These are phyloP conservation scores for Euthynnus affinis DNA, from an alignment of 2,797 vertebrate genomes.

Conservation along the genomic window DNA sequence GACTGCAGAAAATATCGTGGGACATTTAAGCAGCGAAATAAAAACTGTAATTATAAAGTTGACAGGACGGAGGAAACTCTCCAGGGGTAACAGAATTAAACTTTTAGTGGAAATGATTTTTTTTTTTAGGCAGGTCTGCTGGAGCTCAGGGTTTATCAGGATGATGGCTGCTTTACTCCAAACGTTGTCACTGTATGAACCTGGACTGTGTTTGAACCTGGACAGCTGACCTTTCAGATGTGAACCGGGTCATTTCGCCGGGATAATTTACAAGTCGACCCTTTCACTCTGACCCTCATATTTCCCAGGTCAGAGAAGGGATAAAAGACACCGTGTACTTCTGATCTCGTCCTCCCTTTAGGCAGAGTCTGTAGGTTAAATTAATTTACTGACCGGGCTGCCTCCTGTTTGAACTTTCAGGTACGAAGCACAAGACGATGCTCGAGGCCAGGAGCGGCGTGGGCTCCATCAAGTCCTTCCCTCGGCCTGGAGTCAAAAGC, in stretches of 20 bases:
- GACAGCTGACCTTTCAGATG: no score
- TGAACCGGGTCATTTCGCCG: not conserved
- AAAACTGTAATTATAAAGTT: no score
- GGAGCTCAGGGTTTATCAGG: no score
- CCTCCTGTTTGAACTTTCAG: slow-evolving; percentile 77
- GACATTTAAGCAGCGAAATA: no score
- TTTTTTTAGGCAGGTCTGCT: no score
- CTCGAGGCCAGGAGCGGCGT: slow-evolving; percentile 94
- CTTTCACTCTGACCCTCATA: slow-evolving; percentile 13
- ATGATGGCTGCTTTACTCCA: no score
- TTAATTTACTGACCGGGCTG: not conserved
- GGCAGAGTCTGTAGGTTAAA: not conserved
- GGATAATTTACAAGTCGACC: slow-evolving; percentile 27
- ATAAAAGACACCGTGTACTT: not conserved
- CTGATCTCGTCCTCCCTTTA: not conserved
- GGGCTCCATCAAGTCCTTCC: slow-evolving; percentile 97
- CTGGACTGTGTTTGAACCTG: no score
- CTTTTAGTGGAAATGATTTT: no score
- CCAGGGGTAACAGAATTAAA: no score
- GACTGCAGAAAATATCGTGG: no score
- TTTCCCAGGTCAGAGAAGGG: not conserved
- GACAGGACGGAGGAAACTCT: no score
- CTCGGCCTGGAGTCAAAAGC: slow-evolving; percentile 93
- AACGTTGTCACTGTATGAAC: no score
- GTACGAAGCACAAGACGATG: slow-evolving; percentile 99